A percentile compares a stretch with the other conserved stretches of the same genome.
Evolutionary conservation across 1,140 invertebrate species (phyloP).

Genomic region (Schmidtea mediterranea): DNA sequence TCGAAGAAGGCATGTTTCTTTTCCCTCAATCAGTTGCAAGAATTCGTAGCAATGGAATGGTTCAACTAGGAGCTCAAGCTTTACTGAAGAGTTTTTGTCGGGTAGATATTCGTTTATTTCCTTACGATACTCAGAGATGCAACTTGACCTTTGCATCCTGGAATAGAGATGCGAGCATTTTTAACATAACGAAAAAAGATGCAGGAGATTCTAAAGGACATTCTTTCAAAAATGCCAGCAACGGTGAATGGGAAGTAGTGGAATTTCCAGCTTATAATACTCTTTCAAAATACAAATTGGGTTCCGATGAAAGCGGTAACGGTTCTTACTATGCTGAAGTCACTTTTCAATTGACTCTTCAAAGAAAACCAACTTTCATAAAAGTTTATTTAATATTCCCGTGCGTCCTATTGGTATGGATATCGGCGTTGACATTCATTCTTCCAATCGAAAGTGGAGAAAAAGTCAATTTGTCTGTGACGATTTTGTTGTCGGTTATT

Average conservation of each 20-base stretch:
- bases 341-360: background rate
- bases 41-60: constrained; percentile 68
- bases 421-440: constrained; percentile 89
- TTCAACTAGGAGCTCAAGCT: constrained; percentile 78
- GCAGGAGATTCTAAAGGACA: background rate
- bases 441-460: constrained; percentile 94
- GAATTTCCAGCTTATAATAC: background rate
- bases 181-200: background rate
- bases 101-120: background rate
- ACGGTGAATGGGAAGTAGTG: background rate
- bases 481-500: constrained; percentile 24
- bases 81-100: constrained; percentile 73
- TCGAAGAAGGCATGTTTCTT: constrained; percentile 1
- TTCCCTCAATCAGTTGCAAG: background rate
- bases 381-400: constrained; percentile 92
- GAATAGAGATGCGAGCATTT: background rate
- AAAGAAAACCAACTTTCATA: background rate
- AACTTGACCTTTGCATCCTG: background rate
- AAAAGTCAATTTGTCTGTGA: constrained; percentile 91
- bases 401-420: constrained; percentile 88
- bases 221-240: background rate
- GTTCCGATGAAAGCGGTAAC: background rate
- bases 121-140: background rate
- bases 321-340: background rate
- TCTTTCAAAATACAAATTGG: background rate